Conservation (phyloP, 2,797 vertebrate genomes). For the Phoeniculus purpureus region DNA sequence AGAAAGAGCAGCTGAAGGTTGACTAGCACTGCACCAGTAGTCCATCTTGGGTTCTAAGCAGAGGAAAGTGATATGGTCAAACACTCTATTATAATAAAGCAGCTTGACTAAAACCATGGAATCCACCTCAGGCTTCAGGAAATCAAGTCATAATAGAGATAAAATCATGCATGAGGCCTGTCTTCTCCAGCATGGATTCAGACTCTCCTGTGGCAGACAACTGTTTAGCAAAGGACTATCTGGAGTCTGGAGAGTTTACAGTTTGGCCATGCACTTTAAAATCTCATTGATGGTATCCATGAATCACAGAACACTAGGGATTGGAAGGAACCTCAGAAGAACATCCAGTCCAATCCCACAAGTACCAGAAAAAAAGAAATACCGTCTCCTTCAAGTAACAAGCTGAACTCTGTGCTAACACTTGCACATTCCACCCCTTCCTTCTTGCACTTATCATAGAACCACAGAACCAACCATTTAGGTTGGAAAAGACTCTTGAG, state of each 20-base stretch:
- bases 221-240: background rate
- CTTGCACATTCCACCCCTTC: fast-evolving
- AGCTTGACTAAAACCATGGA: too few relatives aligned
- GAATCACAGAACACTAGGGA: too few relatives aligned
- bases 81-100: too few relatives aligned
- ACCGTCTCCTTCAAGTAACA: background rate
- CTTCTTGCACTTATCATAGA: background rate
- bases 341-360: too few relatives aligned
- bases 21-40: background rate
- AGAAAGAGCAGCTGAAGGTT: background rate
- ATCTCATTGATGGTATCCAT: too few relatives aligned
- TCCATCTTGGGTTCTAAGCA: background rate
- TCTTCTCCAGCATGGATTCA: background rate
- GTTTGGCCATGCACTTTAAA: background rate
- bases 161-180: fast-evolving
- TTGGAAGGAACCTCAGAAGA: too few relatives aligned
- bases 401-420: background rate
- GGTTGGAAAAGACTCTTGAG: too few relatives aligned
- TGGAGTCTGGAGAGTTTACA: background rate
- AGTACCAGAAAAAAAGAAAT: too few relatives aligned
- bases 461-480: too few relatives aligned
- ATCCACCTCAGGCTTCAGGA: too few relatives aligned
- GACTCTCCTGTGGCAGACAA: background rate
- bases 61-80: too few relatives aligned
- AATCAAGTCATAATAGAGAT: too few relatives aligned